Percentiles rank a stretch among this genome's conserved stretches.
phyloP scores from a whole-genome alignment of 2,797 vertebrate genomes.

The Apodemus agrarius region DNA sequence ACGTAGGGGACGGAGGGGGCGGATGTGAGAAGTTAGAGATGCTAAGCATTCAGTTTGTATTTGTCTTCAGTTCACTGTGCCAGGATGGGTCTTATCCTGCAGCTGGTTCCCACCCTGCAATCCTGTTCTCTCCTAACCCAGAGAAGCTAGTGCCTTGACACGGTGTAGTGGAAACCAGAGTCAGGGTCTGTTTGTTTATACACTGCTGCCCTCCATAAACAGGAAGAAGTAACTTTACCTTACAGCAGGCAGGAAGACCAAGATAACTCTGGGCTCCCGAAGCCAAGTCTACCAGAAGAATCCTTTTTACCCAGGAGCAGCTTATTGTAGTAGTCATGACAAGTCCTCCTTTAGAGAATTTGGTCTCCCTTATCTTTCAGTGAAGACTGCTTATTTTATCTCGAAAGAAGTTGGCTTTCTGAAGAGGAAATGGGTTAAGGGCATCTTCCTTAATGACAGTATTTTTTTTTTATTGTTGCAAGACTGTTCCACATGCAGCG shows the following conservation, averaged over 20 bases:
- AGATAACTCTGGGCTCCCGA: background rate
- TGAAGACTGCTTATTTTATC: constrained; percentile 43
- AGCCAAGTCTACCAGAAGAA: constrained; percentile 18
- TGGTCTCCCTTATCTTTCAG: constrained; percentile 1
- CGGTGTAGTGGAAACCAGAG: constrained; percentile 5
- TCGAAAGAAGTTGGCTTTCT: constrained; percentile 26
- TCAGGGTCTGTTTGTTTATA: constrained; percentile 63
- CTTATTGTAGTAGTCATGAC: background rate
- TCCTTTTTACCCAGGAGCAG: background rate
- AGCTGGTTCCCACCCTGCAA: too few relatives aligned
- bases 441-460: background rate
- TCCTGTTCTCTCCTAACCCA: constrained; percentile 53
- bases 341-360: background rate
- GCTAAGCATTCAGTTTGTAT: constrained; percentile 67
- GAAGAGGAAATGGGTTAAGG: background rate
- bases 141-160: constrained; percentile 65
- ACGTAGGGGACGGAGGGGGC: constrained; percentile 65
- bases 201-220: constrained; percentile 60
- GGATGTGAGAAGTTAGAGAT: constrained; percentile 68
- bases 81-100: constrained; percentile 66
- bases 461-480: constrained; percentile 26
- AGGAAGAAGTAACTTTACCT: constrained; percentile 31
- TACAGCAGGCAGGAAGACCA: too few relatives aligned
- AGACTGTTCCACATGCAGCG: background rate
- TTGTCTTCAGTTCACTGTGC: constrained; percentile 55